Base-by-base conservation (phyloP, 2,797 vertebrate species). In the Schizopygopsis pylzovi region DNA sequence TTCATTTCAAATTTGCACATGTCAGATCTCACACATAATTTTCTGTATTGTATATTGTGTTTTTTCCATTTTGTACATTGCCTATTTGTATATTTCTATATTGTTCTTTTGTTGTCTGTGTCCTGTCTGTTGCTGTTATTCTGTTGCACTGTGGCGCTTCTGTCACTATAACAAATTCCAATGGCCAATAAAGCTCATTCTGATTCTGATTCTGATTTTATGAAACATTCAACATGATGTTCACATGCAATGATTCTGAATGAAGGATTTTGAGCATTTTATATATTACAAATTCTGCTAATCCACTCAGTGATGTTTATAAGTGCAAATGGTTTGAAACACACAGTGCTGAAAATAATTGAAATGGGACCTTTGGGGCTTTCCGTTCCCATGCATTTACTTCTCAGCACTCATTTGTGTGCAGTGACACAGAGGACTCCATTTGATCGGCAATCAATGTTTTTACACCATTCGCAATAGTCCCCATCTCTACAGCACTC, bases 361-460 rank as follows among this genome's bases (percentile, higher is more conserved):
- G 33, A 49, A 79, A 82, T 71, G 81, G 79, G 59, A 70, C 33
- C 43, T 84, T 76, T 78, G 43, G 43, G 79, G 25, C 22, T 81
- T 77, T 52, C 20, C 6, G 70, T 81, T 77, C 61, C 20, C 6
- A 63, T 67, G 83, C 25, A 76, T 52, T 88, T 80, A 18, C n/a
- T 77, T 70, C 76, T 75, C 49, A 41, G 28, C 59, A 25, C 41
- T 88, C 76, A 28, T 56, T 22, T 56, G 75, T 75, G 33, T 83
- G 28, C 56, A 59, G 28, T 25, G 79, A 65, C 65, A 71, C 54
- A 72, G 39, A 78, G 39, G 45, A 52, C 15, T 63, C 47, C 15
- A 12, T 18, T 37, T 81, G 22, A 85, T 87, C 47, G 54, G 13
- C 52, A 82, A 88, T 86, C 89, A 82, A 82, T 87, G 73, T 78